Conservation (phyloP, 2,888 invertebrate genomes). For the Acleris cristana region DNA sequence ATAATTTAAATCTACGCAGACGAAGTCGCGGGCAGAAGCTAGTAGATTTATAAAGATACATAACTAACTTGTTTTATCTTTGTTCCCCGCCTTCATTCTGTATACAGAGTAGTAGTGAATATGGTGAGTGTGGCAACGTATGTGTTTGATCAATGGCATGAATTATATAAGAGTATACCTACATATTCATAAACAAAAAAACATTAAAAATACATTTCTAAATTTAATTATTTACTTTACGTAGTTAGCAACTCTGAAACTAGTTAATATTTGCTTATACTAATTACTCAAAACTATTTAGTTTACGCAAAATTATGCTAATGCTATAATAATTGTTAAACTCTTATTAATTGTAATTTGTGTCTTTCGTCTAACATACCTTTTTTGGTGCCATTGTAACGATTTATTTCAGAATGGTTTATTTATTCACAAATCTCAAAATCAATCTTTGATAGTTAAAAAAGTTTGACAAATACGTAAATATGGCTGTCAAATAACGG, state of each 20-base stretch:
- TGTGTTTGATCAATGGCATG: constrained; percentile 37
- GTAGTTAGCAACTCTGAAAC: not conserved
- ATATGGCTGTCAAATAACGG: constrained; percentile 57
- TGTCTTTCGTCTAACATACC: constrained; percentile 55
- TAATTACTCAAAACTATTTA: constrained; percentile 1
- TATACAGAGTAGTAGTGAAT: constrained; percentile 1
- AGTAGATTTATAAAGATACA: too few species aligned
- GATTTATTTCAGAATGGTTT: constrained; percentile 14
- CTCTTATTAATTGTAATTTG: not conserved
- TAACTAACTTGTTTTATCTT: too few species aligned
- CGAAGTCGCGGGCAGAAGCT: too few species aligned
- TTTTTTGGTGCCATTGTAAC: constrained; percentile 72
- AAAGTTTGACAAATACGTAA: constrained; percentile 64
- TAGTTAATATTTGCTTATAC: not conserved
- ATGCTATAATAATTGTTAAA: not conserved
- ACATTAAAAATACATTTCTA: not conserved
- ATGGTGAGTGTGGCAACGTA: constrained; percentile 33
- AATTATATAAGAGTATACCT: constrained; percentile 24
- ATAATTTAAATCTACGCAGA: too few species aligned
- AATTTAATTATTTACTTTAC: not conserved
- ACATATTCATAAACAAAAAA: not conserved
- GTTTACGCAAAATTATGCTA: not conserved
- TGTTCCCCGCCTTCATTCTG: too few species aligned
- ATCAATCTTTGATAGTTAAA: constrained; percentile 44
- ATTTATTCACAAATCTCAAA: constrained; percentile 38